Evolutionary conservation across 2,113 vertebrate species (phyloP), one percentile per base, ranked within the genome.

Genomic region (Rutilus rutilus): DNA sequence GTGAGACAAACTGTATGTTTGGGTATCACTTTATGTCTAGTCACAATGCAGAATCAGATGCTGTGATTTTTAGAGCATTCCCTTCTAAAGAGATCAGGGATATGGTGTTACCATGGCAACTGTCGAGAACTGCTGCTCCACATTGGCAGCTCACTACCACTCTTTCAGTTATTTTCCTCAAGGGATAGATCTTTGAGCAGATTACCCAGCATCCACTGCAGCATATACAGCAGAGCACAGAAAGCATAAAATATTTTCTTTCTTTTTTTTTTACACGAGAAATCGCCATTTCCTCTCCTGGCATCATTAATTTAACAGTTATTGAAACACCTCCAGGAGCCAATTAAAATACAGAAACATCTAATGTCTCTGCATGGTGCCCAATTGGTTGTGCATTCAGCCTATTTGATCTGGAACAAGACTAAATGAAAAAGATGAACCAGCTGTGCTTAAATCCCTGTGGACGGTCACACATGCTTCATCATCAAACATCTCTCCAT

Each of bases 21-120:
- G 17, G 64, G 27, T 54, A 52, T 52, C 80, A 54, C 27, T 62
- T 82, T n/a, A 39, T 82, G 59, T 33, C 45, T 69, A 27, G 21
- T 64, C 42, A 36, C 57, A 75, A 30, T 50, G 39, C 9, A 39
- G 50, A 67, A 65, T 82, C 71, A 83, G 67, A 85, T 81, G 76
- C 57, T 57, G 47, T n/a, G 59, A 74, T 39, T 64, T 65, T 67
- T 83, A 62, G 74, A 59, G 15, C 80, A 78, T 80, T 89, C 81
- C 82, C 88, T 54, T 45, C 60, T 27, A 81, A 23, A 21, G 84
- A 11, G 74, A 6, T 65, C 47, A 60, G 5, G 78, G 86, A 93
- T 91, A 89, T 83, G 23, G 86, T 85, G 93, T 96, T 91, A n/a
- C 96, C 93, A 89, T 95, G 78, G 95, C 89, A 94, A 95, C 92